Evolutionary conservation across 2,888 invertebrate species (phyloP), one percentile per base, ranked within the genome.

Genomic region (Pollenia angustigena): DNA sequence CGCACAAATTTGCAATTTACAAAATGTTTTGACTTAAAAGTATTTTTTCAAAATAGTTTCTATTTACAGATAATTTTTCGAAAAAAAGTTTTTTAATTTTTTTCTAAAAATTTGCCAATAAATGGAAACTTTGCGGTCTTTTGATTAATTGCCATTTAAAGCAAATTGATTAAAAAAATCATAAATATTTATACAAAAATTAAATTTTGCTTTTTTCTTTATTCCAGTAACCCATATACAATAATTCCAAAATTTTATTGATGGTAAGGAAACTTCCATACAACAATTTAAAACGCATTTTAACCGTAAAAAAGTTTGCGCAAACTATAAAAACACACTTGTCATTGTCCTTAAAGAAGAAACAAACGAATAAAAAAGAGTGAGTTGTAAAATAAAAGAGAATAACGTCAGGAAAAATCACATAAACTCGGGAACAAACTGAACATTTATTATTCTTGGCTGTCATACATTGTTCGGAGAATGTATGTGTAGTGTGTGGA

Each of bases 401-500:
- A 72, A 56, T 48, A 48, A 66, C 18, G 64, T 76, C 64, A 48
- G 81, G 68, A 80, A 74, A 85, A 85, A 85, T 80, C 84, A 85
- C 84, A 84, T 84, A 84, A 85, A 85, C 72, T 79, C 23, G 23
- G 23, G 7, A 72, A 78, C 64, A 78, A 76, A 84, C 44, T 60
- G 69, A 84, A 81, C 84, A 87, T 87, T 87, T 87, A 81, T 87
- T 87, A 87, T 87, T 62, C 81, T 72, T 66, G 11, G 48, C 68
- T 87, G 84, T 81, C 87, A 87, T 68, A 84, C 81, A 68, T 50
- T 69, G 74, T 84, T 54, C 10, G 50, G 44, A 62, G 83, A 71
- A 18, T 68, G 46, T 18, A 4, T 66, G 50, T 72, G 18, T 46
- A 32, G 18, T 60, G 40, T 23, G 12, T 16, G 48, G 2, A 44